Conservation (phyloP, 2,888 invertebrate genomes). For the Platycheirus rosarum region DNA sequence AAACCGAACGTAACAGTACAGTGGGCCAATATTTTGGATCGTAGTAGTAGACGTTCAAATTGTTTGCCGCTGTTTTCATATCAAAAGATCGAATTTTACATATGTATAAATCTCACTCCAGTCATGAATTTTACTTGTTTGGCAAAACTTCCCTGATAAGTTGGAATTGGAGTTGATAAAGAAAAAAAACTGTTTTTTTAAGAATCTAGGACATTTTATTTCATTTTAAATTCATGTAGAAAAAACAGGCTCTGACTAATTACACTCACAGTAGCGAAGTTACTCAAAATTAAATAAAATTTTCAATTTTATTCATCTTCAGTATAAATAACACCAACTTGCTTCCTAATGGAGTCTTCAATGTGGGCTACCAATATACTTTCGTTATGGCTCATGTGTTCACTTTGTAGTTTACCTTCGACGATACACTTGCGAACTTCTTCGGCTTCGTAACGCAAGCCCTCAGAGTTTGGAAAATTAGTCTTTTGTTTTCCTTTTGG, state of each 20-base stretch:
- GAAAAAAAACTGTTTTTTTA: too few species aligned
- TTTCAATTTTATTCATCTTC: constrained; percentile 4
- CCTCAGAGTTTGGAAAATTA: constrained; percentile 89
- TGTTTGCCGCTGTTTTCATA: too few species aligned
- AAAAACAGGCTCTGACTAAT: background rate
- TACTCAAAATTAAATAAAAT: background rate
- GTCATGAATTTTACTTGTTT: too few species aligned
- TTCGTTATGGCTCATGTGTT: constrained; percentile 87
- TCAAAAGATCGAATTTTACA: too few species aligned
- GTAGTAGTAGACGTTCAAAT: too few species aligned
- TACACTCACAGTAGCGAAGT: background rate
- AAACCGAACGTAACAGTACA: too few species aligned
- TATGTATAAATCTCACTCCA: too few species aligned
- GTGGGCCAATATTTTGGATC: too few species aligned
- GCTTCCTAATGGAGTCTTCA: constrained; percentile 88
- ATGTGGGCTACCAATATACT: constrained; percentile 88
- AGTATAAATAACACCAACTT: constrained; percentile 86
- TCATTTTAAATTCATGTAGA: background rate
- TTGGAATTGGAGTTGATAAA: too few species aligned
- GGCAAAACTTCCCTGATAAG: too few species aligned
- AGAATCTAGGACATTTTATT: too few species aligned
- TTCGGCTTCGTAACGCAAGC: constrained; percentile 90
- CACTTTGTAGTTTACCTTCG: constrained; percentile 86
- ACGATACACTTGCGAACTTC: constrained; percentile 89
- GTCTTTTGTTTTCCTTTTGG: constrained; percentile 85